These are phyloP conservation scores for Meloidogyne exigua DNA, from an alignment of 1,140 invertebrate genomes.

Conservation along the genomic window DNA sequence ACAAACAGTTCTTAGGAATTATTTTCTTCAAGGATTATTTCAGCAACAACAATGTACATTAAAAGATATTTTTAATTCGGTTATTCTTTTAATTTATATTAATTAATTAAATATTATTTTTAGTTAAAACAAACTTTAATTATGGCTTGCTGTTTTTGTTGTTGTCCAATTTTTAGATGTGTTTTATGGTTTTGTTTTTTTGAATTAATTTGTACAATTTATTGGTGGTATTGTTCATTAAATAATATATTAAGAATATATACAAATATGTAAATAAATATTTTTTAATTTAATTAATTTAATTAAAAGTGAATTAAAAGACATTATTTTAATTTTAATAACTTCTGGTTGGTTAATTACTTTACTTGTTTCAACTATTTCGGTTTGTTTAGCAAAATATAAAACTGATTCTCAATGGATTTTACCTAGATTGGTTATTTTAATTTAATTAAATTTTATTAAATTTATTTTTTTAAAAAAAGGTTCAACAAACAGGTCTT, in stretches of 20 bases:
- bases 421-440: conserved; percentile 36
- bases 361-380: conserved; percentile 37
- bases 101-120: background rate
- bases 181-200: conserved; percentile 42
- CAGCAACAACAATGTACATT: background rate
- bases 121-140: background rate
- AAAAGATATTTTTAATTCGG: background rate
- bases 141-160: conserved; percentile 44
- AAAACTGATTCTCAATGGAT: conserved; percentile 39
- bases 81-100: background rate
- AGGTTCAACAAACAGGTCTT: conserved; percentile 41
- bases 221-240: conserved; percentile 32
- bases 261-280: conserved; percentile 5
- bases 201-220: conserved; percentile 39
- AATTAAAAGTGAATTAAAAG: conserved; percentile 32
- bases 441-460: too few relatives aligned
- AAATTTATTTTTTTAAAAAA: background rate
- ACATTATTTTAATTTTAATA: conserved; percentile 36
- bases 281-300: background rate
- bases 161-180: conserved; percentile 38
- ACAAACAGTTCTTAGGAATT: background rate
- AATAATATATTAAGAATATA: conserved; percentile 20
- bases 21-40: background rate
- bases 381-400: conserved; percentile 27
- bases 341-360: conserved; percentile 45